Evolutionary conservation across 2,888 invertebrate genomes (phyloP).

Genomic region (Stenchaetothrips biformis): DNA sequence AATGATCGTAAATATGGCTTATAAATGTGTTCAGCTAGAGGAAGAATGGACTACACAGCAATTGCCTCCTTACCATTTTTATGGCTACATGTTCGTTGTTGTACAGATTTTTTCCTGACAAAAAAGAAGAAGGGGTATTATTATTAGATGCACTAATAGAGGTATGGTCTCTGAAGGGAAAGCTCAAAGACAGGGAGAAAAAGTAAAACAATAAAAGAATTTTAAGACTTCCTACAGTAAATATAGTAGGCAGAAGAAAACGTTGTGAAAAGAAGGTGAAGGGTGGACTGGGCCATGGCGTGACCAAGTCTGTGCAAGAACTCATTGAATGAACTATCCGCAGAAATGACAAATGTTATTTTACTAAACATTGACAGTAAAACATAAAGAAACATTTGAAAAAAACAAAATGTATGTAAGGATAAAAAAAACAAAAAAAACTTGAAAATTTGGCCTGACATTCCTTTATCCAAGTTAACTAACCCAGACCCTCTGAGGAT

Average conservation of each 20-base stretch:
- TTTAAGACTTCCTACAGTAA: neutral
- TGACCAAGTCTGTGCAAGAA: neutral
- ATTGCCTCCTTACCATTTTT: conserved; percentile 71
- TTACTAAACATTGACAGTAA: too few species aligned
- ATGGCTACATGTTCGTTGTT: conserved; percentile 99
- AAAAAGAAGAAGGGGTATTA: conserved; percentile 42
- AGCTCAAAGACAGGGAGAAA: neutral
- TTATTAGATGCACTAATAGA: neutral
- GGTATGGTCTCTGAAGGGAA: conserved; percentile 25
- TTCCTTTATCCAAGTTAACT: too few species aligned
- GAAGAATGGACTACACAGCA: neutral
- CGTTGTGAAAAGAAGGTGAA: neutral
- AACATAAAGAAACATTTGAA: too few species aligned
- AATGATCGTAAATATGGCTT: conserved; percentile 20
- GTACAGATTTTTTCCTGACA: conserved; percentile 96
- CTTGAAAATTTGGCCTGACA: too few species aligned
- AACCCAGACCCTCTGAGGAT: too few species aligned
- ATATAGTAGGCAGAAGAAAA: neutral
- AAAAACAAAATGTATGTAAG: too few species aligned
- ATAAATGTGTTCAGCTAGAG: neutral
- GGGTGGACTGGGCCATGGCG: neutral
- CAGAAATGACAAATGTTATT: too few species aligned
- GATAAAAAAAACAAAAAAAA: too few species aligned
- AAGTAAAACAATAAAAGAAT: neutral
- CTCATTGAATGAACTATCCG: too few species aligned